Percentiles rank a stretch among this genome's conserved stretches.
Evolutionary conservation across 2,797 vertebrate species (phyloP).

Genomic region (Myiotriccus ornatus): DNA sequence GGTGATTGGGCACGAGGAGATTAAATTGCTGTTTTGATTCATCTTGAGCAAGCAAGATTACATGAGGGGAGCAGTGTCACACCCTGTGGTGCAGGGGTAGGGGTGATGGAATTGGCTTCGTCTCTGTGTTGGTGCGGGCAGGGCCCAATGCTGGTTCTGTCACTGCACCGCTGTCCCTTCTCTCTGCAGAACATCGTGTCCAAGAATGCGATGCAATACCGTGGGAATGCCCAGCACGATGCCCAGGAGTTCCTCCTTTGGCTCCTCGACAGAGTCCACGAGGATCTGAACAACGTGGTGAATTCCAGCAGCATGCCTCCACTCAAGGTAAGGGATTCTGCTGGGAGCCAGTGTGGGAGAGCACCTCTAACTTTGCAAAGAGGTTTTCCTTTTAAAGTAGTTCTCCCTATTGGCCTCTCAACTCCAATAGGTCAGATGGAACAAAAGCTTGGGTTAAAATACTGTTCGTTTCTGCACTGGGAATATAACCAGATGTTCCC

Average conservation of each 20-base stretch:
- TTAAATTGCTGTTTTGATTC: background rate
- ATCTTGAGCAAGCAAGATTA: background rate
- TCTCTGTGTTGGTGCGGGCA: accelerated
- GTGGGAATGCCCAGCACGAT: constrained; percentile 94
- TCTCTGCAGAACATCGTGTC: constrained; percentile 89
- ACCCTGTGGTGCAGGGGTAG: background rate
- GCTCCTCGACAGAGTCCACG: constrained; percentile 95
- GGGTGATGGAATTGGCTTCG: background rate
- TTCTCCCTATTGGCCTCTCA: background rate
- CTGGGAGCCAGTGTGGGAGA: accelerated
- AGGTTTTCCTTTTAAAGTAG: background rate
- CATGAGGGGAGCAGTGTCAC: background rate
- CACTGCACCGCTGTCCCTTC: accelerated
- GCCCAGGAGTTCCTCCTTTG: constrained; percentile 99
- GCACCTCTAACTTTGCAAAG: background rate
- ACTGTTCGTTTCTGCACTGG: background rate
- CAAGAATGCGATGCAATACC: constrained; percentile 92
- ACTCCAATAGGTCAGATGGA: background rate
- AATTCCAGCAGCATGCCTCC: constrained; percentile 81
- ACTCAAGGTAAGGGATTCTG: constrained; percentile 79
- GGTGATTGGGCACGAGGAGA: background rate
- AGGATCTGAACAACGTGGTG: constrained; percentile 88
- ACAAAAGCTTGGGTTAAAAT: background rate
- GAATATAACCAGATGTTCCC: background rate
- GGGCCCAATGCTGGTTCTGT: accelerated